A percentile compares a stretch with the other conserved stretches of the same genome.
Evolutionary conservation across 2,888 invertebrate species (phyloP).

Genomic region (Ashinkailepas kermadecensis): DNA sequence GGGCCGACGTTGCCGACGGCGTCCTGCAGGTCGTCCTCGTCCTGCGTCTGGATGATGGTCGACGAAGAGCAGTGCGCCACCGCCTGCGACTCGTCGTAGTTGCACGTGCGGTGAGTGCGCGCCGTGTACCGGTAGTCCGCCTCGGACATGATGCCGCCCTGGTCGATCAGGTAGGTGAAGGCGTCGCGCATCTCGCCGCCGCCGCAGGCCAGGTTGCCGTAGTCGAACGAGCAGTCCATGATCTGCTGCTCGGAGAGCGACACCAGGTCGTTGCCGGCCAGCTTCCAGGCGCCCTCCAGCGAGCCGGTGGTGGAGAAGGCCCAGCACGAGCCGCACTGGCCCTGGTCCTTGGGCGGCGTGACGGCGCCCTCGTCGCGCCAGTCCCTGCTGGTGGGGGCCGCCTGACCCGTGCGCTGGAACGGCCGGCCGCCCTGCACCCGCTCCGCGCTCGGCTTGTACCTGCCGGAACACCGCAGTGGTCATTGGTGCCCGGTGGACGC

Average conservation of each 20-base stretch:
- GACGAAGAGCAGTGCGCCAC: not conserved
- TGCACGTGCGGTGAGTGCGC: not conserved
- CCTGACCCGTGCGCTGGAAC: not conserved
- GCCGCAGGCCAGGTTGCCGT: conserved; percentile 83
- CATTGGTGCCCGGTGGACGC: too few species aligned
- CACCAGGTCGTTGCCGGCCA: conserved; percentile 64
- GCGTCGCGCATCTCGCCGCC: conserved; percentile 79
- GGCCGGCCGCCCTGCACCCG: not conserved
- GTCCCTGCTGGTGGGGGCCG: conserved; percentile 38
- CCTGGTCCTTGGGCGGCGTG: conserved; percentile 43
- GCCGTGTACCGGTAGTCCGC: conserved; percentile 77
- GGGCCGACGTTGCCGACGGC: conserved; percentile 7
- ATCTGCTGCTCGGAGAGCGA: conserved; percentile 91
- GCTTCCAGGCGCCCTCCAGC: conserved; percentile 80
- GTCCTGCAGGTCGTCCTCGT: not conserved
- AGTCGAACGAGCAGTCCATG: conserved; percentile 73
- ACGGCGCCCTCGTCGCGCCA: conserved; percentile 43
- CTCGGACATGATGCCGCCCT: conserved; percentile 83
- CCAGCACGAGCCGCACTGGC: conserved; percentile 50
- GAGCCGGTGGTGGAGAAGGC: conserved; percentile 44
- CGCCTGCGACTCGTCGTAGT: not conserved
- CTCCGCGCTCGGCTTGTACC: not conserved
- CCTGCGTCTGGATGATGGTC: not conserved
- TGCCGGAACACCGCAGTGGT: not conserved
- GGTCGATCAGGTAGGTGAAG: conserved; percentile 72